Conservation (phyloP, 1,140 invertebrate species). For the Pantala flavescens region DNA sequence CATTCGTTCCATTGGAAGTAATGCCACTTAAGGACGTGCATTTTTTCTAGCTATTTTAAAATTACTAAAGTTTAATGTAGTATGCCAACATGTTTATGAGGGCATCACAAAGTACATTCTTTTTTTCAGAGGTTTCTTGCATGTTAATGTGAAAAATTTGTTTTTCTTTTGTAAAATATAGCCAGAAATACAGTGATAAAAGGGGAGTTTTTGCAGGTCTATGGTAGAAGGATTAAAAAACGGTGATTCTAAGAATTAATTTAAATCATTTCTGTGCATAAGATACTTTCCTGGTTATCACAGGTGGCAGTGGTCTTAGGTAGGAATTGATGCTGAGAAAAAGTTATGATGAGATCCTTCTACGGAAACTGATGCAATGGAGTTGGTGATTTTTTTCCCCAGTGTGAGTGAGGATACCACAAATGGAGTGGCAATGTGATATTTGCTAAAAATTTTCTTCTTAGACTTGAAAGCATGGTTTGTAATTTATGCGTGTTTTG, state of each 20-base stretch:
- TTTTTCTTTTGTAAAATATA: too few species aligned
- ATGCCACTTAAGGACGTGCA: too few species aligned
- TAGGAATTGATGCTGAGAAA: neutral
- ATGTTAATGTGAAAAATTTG: too few species aligned
- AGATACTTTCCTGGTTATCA: slow-evolving; percentile 6
- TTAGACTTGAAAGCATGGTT: neutral
- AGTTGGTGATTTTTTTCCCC: neutral
- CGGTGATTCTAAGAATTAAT: neutral
- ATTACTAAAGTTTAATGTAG: too few species aligned
- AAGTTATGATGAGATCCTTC: neutral
- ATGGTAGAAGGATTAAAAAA: neutral
- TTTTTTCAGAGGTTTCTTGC: too few species aligned
- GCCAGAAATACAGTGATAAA: too few species aligned
- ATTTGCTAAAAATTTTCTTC: neutral
- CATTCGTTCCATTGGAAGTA: too few species aligned
- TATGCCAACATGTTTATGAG: too few species aligned
- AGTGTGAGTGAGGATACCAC: neutral
- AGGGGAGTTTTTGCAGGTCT: neutral
- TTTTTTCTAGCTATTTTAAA: too few species aligned
- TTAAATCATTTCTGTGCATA: neutral
- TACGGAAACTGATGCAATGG: neutral
- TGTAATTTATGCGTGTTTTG: neutral
- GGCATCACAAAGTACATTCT: too few species aligned
- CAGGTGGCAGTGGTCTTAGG: neutral
- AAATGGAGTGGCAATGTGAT: slow-evolving; percentile 1